Evolutionary conservation across 2,113 vertebrate genomes (phyloP).

Genomic region (Oryzias woworae): DNA sequence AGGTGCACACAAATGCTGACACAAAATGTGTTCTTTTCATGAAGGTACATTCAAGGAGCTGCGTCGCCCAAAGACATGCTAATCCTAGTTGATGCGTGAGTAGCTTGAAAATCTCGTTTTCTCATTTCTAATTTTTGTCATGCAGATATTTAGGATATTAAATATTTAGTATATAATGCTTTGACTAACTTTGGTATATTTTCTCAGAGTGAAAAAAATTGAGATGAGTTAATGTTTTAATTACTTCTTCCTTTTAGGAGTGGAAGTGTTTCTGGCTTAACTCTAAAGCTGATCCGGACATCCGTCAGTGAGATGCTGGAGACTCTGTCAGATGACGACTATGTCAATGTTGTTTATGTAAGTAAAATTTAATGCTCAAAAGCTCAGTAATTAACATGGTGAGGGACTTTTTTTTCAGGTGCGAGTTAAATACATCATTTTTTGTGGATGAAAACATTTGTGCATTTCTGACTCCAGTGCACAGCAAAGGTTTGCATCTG

Average conservation of each 20-base stretch:
- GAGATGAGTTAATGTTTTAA: slow-evolving; percentile 11
- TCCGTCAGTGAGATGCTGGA: slow-evolving; percentile 98
- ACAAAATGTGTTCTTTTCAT: not conserved
- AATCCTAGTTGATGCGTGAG: slow-evolving; percentile 98
- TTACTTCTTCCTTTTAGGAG: slow-evolving; percentile 76
- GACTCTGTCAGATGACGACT: slow-evolving; percentile 96
- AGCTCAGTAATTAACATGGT: not conserved
- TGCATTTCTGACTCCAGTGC: too few species aligned
- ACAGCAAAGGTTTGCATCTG: too few species aligned
- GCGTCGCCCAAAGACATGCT: slow-evolving; percentile 99
- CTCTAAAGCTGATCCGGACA: slow-evolving; percentile 93
- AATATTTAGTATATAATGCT: too few species aligned
- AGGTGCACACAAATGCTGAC: too few species aligned
- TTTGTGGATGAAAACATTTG: too few species aligned
- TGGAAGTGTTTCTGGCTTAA: slow-evolving; percentile 94
- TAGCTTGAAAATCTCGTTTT: slow-evolving; percentile 36
- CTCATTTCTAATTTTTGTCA: slow-evolving; percentile 27
- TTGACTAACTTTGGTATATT: too few species aligned
- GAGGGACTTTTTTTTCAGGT: too few species aligned
- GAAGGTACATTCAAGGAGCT: slow-evolving; percentile 97
- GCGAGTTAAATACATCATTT: too few species aligned
- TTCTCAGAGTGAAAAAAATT: slow-evolving; percentile 10
- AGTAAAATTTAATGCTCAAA: not conserved
- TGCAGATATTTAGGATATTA: not conserved
- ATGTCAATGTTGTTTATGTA: slow-evolving; percentile 95